Evolutionary conservation across 2,888 invertebrate genomes (phyloP).

Genomic region (Scaptodrosophila latifasciaeformis): DNA sequence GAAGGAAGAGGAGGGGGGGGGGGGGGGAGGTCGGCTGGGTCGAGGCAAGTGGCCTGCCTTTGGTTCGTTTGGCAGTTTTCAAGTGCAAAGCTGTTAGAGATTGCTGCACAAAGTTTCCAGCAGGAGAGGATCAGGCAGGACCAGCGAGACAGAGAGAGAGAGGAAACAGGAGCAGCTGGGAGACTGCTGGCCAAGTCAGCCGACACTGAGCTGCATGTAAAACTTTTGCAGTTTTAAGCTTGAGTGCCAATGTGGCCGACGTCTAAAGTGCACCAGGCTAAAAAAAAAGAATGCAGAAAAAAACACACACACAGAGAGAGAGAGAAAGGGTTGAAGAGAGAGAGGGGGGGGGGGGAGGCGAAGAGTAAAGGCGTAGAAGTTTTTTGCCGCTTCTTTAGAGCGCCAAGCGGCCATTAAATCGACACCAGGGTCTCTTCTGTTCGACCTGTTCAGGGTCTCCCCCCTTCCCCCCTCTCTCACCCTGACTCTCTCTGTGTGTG

Average conservation of each 20-base stretch:
- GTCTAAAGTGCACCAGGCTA: slow-evolving; percentile 24
- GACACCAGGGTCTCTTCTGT: neutral
- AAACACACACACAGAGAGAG: too few species aligned
- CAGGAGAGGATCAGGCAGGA: neutral
- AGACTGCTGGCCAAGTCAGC: too few species aligned
- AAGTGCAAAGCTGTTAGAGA: slow-evolving; percentile 49
- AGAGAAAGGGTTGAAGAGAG: too few species aligned
- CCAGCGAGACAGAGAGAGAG: too few species aligned
- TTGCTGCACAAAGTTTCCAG: slow-evolving; percentile 45
- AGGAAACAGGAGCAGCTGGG: too few species aligned
- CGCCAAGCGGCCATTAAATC: slow-evolving; percentile 51
- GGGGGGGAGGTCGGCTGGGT: too few species aligned
- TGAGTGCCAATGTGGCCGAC: slow-evolving; percentile 37
- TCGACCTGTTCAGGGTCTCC: neutral
- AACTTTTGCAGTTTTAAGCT: slow-evolving; percentile 42
- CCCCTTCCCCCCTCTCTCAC: neutral
- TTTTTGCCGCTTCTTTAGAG: slow-evolving; percentile 36
- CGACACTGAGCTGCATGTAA: slow-evolving; percentile 12
- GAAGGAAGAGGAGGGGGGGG: too few species aligned
- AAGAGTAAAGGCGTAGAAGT: too few species aligned
- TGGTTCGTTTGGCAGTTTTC: slow-evolving; percentile 32
- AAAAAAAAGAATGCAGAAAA: neutral
- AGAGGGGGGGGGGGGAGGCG: too few species aligned
- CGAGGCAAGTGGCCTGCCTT: too few species aligned
- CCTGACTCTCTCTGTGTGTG: neutral